phyloP scores from a whole-genome alignment of 2,113 vertebrate species.

The Chionis minor region DNA sequence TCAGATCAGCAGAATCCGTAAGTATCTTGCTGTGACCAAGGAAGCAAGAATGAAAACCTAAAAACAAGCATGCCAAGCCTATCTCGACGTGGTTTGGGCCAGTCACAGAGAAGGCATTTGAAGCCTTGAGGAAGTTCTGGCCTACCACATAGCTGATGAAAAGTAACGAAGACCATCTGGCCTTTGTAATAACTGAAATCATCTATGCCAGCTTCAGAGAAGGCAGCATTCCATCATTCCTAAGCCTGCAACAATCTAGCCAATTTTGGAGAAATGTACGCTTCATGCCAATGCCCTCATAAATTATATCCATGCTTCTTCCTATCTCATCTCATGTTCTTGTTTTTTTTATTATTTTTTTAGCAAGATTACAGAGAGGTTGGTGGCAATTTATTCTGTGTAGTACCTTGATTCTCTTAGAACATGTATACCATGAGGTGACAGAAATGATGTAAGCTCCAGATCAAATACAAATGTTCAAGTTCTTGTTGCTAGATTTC shows the following conservation, averaged over 20 bases:
- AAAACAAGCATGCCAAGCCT: background rate
- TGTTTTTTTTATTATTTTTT: background rate
- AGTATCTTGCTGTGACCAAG: background rate
- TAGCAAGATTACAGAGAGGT: background rate
- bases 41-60: background rate
- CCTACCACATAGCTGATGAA: slow-evolving; percentile 12
- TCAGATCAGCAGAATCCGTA: background rate
- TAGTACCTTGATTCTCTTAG: background rate
- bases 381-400: background rate
- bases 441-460: background rate
- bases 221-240: slow-evolving; percentile 17
- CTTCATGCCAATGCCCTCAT: background rate
- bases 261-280: background rate
- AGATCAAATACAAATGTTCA: background rate
- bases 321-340: background rate
- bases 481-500: background rate
- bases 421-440: background rate
- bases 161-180: slow-evolving; percentile 52
- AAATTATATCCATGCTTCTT: background rate
- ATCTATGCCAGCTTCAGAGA: slow-evolving; percentile 37
- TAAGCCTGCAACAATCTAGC: background rate
- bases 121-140: slow-evolving; percentile 40
- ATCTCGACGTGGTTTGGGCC: background rate
- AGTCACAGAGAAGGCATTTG: background rate
- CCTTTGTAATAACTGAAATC: slow-evolving; percentile 2